Conservation (phyloP, 2,113 vertebrate species). For the Menura novaehollandiae region DNA sequence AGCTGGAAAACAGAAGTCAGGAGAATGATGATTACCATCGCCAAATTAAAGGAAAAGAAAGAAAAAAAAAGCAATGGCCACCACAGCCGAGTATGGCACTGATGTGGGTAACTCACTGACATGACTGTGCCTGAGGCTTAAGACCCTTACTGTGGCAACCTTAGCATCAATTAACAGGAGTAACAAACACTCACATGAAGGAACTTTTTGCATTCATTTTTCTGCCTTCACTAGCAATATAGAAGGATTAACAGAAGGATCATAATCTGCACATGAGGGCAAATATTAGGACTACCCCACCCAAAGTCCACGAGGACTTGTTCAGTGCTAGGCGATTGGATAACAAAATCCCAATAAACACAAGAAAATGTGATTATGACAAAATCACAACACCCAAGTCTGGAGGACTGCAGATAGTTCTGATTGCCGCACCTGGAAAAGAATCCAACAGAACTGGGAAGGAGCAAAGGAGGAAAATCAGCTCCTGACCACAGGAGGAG, state of each 20-base stretch:
- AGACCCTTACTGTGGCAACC: not conserved
- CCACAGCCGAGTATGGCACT: not conserved
- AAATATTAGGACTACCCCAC: not conserved
- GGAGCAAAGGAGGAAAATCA: not conserved
- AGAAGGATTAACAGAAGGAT: not conserved
- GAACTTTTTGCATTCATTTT: not conserved
- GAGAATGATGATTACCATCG: not conserved
- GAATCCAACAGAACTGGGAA: not conserved
- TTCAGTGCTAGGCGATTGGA: not conserved
- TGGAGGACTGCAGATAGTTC: not conserved
- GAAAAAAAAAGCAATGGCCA: not conserved
- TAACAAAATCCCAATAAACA: not conserved
- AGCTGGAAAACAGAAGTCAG: not conserved
- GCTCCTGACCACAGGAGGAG: not conserved
- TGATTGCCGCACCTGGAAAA: not conserved
- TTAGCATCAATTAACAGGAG: not conserved
- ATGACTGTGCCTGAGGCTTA: not conserved
- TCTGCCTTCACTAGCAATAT: not conserved
- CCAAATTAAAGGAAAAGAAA: not conserved
- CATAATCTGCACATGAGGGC: not conserved
- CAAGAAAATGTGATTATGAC: not conserved
- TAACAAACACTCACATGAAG: not conserved
- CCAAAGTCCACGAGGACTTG: not conserved
- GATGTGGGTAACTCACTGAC: not conserved
- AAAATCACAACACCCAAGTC: not conserved